phyloP scores from a whole-genome alignment of 2,113 vertebrate genomes.

The Epinephelus fuscoguttatus region DNA sequence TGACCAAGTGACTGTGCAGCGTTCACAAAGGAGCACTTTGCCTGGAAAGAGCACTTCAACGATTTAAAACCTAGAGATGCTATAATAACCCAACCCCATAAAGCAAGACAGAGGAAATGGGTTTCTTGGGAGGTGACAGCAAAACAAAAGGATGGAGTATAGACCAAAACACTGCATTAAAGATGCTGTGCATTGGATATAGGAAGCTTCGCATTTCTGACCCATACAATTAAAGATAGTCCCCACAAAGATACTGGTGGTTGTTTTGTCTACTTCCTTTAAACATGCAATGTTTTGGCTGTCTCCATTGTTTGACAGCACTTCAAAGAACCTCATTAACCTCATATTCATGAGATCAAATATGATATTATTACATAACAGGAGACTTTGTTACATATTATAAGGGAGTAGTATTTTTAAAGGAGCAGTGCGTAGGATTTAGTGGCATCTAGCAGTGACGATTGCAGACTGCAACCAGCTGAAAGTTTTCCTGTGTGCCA shows the following conservation, averaged over 20 bases:
- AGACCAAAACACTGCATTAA: slow-evolving; percentile 2
- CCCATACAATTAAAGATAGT: not conserved
- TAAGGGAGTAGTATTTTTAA: too few species aligned
- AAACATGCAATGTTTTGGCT: not conserved
- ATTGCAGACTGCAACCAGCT: too few species aligned
- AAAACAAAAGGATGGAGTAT: slow-evolving; percentile 13
- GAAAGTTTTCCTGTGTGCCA: too few species aligned
- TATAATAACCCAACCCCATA: slow-evolving; percentile 22
- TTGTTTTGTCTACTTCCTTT: not conserved
- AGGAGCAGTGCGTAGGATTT: too few species aligned
- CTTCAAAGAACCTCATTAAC: not conserved
- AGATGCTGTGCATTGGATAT: not conserved
- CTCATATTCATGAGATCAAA: too few species aligned
- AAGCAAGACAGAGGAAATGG: slow-evolving; percentile 5
- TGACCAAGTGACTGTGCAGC: slow-evolving; percentile 26
- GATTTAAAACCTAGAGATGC: slow-evolving; percentile 24
- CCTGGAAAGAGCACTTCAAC: slow-evolving; percentile 37
- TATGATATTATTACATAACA: too few species aligned
- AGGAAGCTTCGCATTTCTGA: not conserved
- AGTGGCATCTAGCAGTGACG: too few species aligned
- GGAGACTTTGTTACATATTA: too few species aligned
- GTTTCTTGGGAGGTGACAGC: slow-evolving; percentile 23
- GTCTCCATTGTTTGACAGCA: not conserved
- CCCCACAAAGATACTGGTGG: too few species aligned
- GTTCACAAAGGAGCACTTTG: slow-evolving; percentile 19